Conservation (phyloP, 2,113 vertebrate species). For the Pterocles orientalis region DNA sequence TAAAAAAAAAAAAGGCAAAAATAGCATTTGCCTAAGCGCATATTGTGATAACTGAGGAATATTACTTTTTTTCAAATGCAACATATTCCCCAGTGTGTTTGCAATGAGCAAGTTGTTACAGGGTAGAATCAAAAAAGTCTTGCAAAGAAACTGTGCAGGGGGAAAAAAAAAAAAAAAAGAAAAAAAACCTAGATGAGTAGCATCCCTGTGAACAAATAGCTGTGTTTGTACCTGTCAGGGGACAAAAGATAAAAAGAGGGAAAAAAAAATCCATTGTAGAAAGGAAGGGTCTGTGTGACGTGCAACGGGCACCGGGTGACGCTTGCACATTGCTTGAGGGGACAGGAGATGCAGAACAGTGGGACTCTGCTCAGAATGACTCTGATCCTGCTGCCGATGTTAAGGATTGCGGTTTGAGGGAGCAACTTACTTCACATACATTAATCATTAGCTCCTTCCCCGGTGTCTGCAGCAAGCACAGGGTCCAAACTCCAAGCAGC, state of each 20-base stretch:
- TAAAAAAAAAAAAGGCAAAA: neutral
- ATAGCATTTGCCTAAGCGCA: neutral
- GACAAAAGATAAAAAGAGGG: neutral
- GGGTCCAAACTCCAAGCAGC: neutral
- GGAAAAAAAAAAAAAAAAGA: too few species aligned
- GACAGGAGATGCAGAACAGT: neutral
- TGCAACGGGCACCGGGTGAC: neutral
- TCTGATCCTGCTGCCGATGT: neutral
- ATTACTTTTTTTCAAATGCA: neutral
- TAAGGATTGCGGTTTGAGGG: neutral
- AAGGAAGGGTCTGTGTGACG: neutral
- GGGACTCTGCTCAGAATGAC: neutral
- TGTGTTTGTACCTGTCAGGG: neutral
- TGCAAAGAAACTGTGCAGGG: neutral
- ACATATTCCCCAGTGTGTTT: neutral
- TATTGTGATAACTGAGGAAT: neutral
- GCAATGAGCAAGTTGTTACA: neutral
- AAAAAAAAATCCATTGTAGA: neutral
- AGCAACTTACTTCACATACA: rapidly evolving
- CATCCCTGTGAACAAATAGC: neutral
- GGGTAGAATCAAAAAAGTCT: neutral
- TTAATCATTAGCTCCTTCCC: neutral
- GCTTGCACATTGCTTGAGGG: neutral
- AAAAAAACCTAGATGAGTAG: neutral
- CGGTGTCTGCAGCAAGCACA: neutral